A percentile compares a stretch with the other conserved stretches of the same genome.
Evolutionary conservation across 2,888 invertebrate genomes (phyloP).

Genomic region (Ophion slaviceki): DNA sequence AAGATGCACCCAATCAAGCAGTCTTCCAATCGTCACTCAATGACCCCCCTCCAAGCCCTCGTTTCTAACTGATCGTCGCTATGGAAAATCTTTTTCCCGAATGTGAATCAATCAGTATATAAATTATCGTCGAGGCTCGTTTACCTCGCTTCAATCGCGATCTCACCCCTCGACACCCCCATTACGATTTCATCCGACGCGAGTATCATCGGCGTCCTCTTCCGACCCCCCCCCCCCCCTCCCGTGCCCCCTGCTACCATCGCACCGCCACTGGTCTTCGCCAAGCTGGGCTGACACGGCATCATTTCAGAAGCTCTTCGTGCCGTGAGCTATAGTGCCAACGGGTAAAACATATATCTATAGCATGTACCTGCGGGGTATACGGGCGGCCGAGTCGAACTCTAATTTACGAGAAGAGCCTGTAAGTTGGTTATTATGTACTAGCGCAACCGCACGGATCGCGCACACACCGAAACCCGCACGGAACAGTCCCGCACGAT

Average conservation of each 20-base stretch:
- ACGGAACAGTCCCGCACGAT: conserved; percentile 51
- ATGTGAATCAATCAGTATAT: conserved; percentile 26
- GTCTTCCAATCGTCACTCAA: too few species aligned
- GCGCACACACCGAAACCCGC: conserved; percentile 51
- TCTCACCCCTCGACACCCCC: conserved; percentile 40
- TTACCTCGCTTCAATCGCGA: conserved; percentile 49
- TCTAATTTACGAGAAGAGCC: conserved; percentile 61
- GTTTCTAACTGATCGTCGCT: neutral
- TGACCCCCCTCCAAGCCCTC: neutral
- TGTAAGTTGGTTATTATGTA: conserved; percentile 54
- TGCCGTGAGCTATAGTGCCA: conserved; percentile 22
- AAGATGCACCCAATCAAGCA: too few species aligned
- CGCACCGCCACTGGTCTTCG: conserved; percentile 4
- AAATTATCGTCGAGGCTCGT: conserved; percentile 34
- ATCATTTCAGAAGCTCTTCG: conserved; percentile 54
- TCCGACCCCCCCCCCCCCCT: neutral
- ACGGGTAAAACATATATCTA: conserved; percentile 14
- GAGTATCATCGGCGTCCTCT: conserved; percentile 34
- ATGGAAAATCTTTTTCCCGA: neutral
- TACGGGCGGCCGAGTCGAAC: conserved; percentile 49
- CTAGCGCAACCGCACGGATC: conserved; percentile 18
- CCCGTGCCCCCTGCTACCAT: neutral
- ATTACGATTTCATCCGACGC: conserved; percentile 60
- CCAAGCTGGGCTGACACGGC: conserved; percentile 40
- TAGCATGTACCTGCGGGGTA: conserved; percentile 4